A percentile compares a stretch with the other conserved stretches of the same genome.
These are phyloP conservation scores for Zosterops pallidus DNA, from an alignment of 2,113 vertebrate species.

Conservation along the genomic window DNA sequence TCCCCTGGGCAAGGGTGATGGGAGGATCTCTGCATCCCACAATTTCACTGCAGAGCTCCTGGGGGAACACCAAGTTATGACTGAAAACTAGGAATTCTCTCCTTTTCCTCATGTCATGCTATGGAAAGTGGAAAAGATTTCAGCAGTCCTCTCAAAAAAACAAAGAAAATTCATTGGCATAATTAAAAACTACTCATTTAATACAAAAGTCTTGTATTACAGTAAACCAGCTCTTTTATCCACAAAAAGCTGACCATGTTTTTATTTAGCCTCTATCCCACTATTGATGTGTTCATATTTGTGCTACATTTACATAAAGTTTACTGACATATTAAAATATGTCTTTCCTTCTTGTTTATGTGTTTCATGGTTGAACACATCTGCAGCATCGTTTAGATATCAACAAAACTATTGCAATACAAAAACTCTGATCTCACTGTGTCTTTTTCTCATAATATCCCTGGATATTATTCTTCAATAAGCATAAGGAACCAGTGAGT, in stretches of 20 bases:
- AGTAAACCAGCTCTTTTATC: background rate
- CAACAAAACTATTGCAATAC: background rate
- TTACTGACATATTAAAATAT: background rate
- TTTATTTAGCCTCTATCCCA: background rate
- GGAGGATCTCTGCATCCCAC: background rate
- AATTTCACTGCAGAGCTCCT: background rate
- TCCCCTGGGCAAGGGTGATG: background rate
- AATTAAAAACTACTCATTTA: background rate
- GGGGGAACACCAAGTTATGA: background rate
- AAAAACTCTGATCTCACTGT: background rate
- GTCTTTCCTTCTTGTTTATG: background rate
- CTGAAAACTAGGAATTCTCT: background rate
- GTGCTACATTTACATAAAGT: background rate
- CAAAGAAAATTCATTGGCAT: background rate
- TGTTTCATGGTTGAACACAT: background rate
- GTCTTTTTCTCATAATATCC: background rate
- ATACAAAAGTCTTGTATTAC: background rate
- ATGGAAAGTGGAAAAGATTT: background rate
- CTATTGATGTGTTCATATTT: background rate
- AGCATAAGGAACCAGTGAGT: background rate
- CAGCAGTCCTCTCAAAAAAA: background rate
- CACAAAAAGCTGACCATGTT: background rate
- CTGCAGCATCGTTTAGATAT: background rate
- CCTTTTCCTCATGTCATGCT: background rate
- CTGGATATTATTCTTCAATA: background rate